phyloP scores from a whole-genome alignment of 35 echinoderm and acorn worm species.

The Heliocidaris erythrogramma region DNA sequence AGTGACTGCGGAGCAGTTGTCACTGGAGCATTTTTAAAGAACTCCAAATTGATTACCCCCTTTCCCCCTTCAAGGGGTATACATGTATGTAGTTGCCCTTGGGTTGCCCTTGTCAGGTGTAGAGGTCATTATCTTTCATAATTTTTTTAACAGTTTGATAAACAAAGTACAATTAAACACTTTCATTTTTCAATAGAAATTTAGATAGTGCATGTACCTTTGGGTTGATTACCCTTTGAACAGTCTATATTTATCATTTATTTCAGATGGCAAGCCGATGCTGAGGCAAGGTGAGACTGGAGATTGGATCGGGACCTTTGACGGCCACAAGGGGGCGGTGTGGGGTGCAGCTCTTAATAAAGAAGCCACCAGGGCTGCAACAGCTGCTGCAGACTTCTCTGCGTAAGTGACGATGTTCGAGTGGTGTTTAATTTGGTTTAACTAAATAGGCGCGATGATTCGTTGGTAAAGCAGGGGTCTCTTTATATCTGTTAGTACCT shows the following conservation, averaged over 20 bases:
- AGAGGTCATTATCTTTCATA: not conserved
- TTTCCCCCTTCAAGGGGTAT: not conserved
- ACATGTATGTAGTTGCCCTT: no score
- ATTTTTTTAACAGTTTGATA: not conserved
- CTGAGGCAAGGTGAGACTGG: conserved; percentile 94
- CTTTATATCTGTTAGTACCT: no score
- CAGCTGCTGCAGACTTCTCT: conserved; percentile 91
- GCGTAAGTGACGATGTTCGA: conserved; percentile 64
- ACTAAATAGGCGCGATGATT: not conserved
- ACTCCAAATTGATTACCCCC: no score
- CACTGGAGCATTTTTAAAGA: no score
- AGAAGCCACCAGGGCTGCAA: conserved; percentile 76
- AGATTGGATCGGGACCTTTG: conserved; percentile 98
- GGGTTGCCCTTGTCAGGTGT: not conserved
- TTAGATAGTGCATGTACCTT: not conserved
- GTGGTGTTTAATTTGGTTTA: not conserved
- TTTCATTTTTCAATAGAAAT: not conserved
- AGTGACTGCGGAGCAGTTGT: no score
- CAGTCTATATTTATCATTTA: not conserved
- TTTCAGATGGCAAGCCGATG: conserved; percentile 94
- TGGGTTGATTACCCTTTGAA: not conserved
- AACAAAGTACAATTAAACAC: not conserved
- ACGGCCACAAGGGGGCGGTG: conserved; percentile 97
- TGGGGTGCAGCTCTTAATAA: conserved; percentile 91
- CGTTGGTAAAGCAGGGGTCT: no score